Evolutionary conservation across 2,797 vertebrate genomes (phyloP).

Genomic region (Ispidina picta): DNA sequence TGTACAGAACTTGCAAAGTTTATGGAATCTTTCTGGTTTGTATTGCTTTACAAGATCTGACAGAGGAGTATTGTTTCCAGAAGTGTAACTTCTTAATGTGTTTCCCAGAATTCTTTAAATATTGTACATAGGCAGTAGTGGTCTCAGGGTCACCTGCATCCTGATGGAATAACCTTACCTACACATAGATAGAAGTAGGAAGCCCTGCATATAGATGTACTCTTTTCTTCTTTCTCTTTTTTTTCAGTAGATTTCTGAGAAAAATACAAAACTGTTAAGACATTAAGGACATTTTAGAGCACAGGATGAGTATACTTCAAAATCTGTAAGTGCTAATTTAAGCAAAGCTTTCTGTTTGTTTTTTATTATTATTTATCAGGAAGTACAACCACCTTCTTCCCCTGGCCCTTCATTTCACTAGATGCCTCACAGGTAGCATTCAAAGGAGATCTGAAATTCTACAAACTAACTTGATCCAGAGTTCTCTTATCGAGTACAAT

Average conservation of each 20-base stretch:
- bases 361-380: conserved; percentile 25
- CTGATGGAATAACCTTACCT: conserved; percentile 28
- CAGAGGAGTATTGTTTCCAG: conserved; percentile 67
- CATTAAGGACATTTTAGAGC: not conserved
- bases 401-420: not conserved
- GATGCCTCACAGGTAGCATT: conserved; percentile 45
- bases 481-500: not conserved
- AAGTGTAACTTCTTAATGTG: conserved; percentile 49
- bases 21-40: conserved; percentile 61
- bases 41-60: conserved; percentile 64
- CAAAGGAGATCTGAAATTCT: not conserved
- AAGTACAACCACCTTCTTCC: conserved; percentile 18
- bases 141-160: conserved; percentile 39
- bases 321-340: conserved; percentile 16
- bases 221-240: not conserved
- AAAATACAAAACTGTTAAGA: not conserved
- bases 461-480: not conserved
- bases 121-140: conserved; percentile 10
- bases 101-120: conserved; percentile 70
- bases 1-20: conserved; percentile 34
- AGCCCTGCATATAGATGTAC: not conserved
- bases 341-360: conserved; percentile 12
- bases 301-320: not conserved
- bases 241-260: not conserved
- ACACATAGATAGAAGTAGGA: not conserved